phyloP scores from a whole-genome alignment of 2,797 vertebrate genomes.

The Champsocephalus gunnari region DNA sequence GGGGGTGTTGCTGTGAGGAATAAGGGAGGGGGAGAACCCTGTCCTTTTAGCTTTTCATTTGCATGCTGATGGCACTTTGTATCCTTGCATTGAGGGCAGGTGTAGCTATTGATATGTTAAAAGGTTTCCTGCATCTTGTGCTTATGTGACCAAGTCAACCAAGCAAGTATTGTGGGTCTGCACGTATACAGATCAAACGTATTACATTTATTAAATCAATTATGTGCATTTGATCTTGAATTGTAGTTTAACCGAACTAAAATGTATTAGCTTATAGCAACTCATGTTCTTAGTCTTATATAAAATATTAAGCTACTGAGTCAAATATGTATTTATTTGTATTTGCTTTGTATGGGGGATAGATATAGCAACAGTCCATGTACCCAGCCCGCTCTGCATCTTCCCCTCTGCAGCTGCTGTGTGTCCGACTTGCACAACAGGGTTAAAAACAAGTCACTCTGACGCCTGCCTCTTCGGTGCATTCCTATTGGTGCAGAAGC shows the following conservation, averaged over 20 bases:
- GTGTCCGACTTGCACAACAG: constrained; percentile 73
- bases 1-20: constrained; percentile 59
- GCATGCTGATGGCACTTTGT: constrained; percentile 70
- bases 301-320: neutral
- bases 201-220: constrained; percentile 10
- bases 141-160: constrained; percentile 43
- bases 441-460: constrained; percentile 82
- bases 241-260: neutral
- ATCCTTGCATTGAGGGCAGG: constrained; percentile 71
- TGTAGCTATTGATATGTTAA: constrained; percentile 79
- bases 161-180: constrained; percentile 23
- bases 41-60: constrained; percentile 60
- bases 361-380: neutral
- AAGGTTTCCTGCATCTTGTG: constrained; percentile 49
- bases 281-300: neutral
- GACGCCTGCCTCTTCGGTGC: constrained; percentile 73
- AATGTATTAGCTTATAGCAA: neutral
- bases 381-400: constrained; percentile 14
- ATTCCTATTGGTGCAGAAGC: constrained; percentile 76
- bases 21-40: constrained; percentile 36
- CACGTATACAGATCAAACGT: constrained; percentile 23
- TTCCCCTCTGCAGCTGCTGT: constrained; percentile 56
- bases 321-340: neutral
- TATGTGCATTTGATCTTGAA: neutral
- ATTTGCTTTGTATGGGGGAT: neutral